Base-by-base conservation (phyloP, 2,113 vertebrate genomes). In the Marmota monax region DNA sequence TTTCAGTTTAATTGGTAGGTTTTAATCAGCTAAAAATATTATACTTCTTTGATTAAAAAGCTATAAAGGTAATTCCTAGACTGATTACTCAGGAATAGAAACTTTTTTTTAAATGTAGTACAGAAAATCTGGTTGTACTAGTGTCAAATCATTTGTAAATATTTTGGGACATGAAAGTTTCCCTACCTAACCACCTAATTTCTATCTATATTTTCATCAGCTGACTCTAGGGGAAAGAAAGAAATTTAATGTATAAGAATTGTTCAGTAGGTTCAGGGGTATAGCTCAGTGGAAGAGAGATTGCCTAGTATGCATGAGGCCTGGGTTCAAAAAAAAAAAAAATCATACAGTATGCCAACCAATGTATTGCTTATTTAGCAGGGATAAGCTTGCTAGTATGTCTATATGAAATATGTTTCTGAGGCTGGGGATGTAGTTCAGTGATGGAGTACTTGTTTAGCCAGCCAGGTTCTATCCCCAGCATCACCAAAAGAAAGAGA, bases 11-110 rank as follows among this genome's bases (percentile, higher is more conserved):
- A 69, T 78, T 90, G 22, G 4, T 53, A 4, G 53, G 22, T 95
- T 96, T 90, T 51, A 89, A n/a, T 92, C 56, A 94, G 79, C 78
- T 88, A 17, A 79, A 88, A 84, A 96, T 56, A 74, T 92, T 29
- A 85, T 10, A 89, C 95, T 56, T 69, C 29, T 84, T 92, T 87
- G 5, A 92, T 27, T 37, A 34, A 84, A 87, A 96, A 91, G 14
- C 17, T 70, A 14, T 76, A 14, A 23, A 80, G 12, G 7, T 82
- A 42, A 84, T 86, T 82, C 14, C 23, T 80, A 89, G 4, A 8
- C 13, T 92, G 56, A 76, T 37, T 72, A 89, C 18, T 63, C n/a
- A 61, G n/a, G 69, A 96, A 76, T 76, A 95, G 73, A 77, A 90
- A 80, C 45, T 91, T 80, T 90, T 73, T 42, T 14, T 3, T 8